Evolutionary conservation across 2,888 invertebrate genomes (phyloP).

Genomic region (Esperia sulphurella): DNA sequence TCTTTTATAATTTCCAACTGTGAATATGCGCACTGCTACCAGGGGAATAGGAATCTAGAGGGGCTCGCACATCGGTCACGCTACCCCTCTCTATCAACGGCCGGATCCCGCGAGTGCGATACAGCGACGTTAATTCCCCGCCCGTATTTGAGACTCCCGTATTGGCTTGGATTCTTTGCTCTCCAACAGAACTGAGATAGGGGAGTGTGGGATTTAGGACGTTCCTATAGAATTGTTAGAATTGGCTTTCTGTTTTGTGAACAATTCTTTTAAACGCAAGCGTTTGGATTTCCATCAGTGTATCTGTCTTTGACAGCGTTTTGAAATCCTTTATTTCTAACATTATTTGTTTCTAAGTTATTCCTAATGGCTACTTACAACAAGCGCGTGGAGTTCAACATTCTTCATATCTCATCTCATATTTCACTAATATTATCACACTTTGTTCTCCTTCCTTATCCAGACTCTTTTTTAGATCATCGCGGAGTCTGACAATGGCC

Average conservation of each 20-base stretch:
- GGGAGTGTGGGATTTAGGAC: neutral
- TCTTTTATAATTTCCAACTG: slow-evolving; percentile 3
- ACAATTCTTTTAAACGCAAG: neutral
- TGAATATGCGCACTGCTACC: slow-evolving; percentile 11
- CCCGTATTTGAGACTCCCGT: slow-evolving; percentile 58
- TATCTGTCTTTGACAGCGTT: too few species aligned
- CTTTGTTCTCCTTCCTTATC: too few species aligned
- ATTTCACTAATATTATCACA: too few species aligned
- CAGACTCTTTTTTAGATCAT: too few species aligned
- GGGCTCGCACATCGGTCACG: slow-evolving; percentile 2
- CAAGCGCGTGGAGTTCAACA: too few species aligned
- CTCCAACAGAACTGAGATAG: slow-evolving; percentile 11
- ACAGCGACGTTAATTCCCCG: slow-evolving; percentile 14
- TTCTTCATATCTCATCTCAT: too few species aligned
- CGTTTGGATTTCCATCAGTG: neutral
- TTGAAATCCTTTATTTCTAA: too few species aligned
- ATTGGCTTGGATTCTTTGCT: slow-evolving; percentile 46
- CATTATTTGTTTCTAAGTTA: too few species aligned
- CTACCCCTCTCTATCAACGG: slow-evolving; percentile 6
- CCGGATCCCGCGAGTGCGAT: slow-evolving; percentile 11
- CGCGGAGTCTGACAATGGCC: too few species aligned
- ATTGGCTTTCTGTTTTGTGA: neutral
- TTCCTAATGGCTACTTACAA: too few species aligned
- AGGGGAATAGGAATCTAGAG: slow-evolving; percentile 13
- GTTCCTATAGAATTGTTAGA: neutral